phyloP scores from a whole-genome alignment of 2,797 vertebrate species.

The Manis crassicaudata region DNA sequence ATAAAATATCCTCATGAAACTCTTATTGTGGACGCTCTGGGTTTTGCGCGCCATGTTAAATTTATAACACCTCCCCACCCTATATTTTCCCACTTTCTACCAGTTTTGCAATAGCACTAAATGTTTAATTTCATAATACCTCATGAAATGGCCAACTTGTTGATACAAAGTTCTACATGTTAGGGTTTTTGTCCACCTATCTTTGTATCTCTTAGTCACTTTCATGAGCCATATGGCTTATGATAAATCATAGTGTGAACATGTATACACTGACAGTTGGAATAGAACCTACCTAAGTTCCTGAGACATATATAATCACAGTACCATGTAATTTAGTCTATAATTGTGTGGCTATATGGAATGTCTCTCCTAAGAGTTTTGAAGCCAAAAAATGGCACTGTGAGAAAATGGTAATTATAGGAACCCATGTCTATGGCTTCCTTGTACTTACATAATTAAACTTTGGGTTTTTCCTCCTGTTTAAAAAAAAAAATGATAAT shows the following conservation, averaged over 20 bases:
- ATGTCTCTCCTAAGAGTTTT: slow-evolving; percentile 13
- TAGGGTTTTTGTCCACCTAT: slow-evolving; percentile 24
- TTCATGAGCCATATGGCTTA: slow-evolving; percentile 48
- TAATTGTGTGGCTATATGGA: not conserved
- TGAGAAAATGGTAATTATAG: slow-evolving; percentile 17
- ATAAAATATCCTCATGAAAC: not conserved
- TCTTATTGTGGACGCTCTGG: not conserved
- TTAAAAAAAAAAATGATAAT: not conserved
- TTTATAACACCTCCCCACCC: not conserved
- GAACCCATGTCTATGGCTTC: too few relatives aligned
- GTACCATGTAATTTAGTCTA: not conserved
- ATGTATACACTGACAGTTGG: slow-evolving; percentile 28
- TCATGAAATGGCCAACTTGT: slow-evolving; percentile 62
- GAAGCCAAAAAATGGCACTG: slow-evolving; percentile 1
- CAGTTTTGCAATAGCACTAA: not conserved
- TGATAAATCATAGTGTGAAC: slow-evolving; percentile 49
- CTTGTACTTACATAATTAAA: too few relatives aligned
- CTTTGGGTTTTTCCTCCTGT: too few relatives aligned
- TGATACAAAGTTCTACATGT: slow-evolving; percentile 31
- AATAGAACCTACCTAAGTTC: slow-evolving; percentile 55
- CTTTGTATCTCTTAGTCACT: slow-evolving; percentile 67
- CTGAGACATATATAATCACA: not conserved
- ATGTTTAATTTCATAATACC: not conserved
- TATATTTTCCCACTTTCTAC: not conserved
- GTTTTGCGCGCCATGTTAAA: not conserved